Percentiles rank a stretch among this genome's conserved stretches.
These are phyloP conservation scores for Melieria omissa DNA, from an alignment of 2,888 invertebrate species.

Conservation along the genomic window DNA sequence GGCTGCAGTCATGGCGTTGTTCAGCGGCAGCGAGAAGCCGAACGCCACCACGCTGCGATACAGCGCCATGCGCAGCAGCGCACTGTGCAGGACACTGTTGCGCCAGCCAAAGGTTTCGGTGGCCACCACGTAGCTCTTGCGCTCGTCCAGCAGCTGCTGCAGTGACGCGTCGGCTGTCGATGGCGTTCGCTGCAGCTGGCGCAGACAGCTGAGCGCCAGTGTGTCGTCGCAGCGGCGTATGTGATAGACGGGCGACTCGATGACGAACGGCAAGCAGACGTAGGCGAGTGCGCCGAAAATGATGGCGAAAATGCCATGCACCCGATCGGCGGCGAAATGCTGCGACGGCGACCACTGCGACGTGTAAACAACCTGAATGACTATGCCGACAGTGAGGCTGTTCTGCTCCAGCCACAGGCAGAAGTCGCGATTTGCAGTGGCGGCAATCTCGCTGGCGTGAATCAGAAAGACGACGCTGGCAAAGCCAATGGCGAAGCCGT, in stretches of 20 bases:
- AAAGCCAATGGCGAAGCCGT: slow-evolving; percentile 57
- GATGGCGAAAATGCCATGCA: slow-evolving; percentile 55
- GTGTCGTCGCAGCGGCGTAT: slow-evolving; percentile 51
- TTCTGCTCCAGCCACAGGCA: slow-evolving; percentile 52
- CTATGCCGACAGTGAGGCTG: slow-evolving; percentile 51
- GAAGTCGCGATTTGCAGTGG: slow-evolving; percentile 47
- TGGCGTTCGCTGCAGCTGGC: slow-evolving; percentile 40
- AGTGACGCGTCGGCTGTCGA: slow-evolving; percentile 35
- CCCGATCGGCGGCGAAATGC: slow-evolving; percentile 42
- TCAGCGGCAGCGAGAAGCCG: slow-evolving; percentile 56
- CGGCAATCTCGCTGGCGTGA: slow-evolving; percentile 54
- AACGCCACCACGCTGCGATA: slow-evolving; percentile 57
- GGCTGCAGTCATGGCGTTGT: slow-evolving; percentile 31
- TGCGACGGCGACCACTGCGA: slow-evolving; percentile 41
- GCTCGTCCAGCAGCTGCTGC: slow-evolving; percentile 46
- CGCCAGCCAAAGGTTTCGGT: slow-evolving; percentile 41
- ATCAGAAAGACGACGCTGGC: slow-evolving; percentile 53
- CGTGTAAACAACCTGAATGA: slow-evolving; percentile 51
- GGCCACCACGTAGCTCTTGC: slow-evolving; percentile 50
- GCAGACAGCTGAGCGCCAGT: slow-evolving; percentile 47
- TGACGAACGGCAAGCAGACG: slow-evolving; percentile 34
- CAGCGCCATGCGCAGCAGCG: slow-evolving; percentile 53
- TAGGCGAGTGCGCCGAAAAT: slow-evolving; percentile 44
- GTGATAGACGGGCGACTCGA: slow-evolving; percentile 56
- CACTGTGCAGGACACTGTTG: slow-evolving; percentile 36